Evolutionary conservation across 2,797 vertebrate species (phyloP), one percentile per base, ranked within the genome.

Genomic region (Allobates femoralis): DNA sequence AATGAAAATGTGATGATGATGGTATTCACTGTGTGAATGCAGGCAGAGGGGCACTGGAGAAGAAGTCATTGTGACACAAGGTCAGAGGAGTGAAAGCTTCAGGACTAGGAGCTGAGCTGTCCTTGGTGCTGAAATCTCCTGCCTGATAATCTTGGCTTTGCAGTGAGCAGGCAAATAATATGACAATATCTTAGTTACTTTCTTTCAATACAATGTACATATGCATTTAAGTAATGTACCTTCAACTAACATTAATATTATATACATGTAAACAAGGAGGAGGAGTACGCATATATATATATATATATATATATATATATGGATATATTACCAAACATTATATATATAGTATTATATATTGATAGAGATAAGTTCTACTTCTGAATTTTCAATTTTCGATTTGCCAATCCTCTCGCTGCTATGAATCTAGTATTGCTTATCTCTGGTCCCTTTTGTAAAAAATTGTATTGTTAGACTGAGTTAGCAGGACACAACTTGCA

Each of bases 81-180:
- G 53, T 86, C 85, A 86, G 19, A 26, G 55, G 64, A 69, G 18
- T 34, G 32, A 81, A 79, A 85, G 86, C 85, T 81, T 81, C 83
- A 81, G 50, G 51, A 51, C 60, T 76, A 41, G 79, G 91, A 90
- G 91, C 93, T 94, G 91, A 91, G 94, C 94, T 92, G 76, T 92
- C 94, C 94, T 92, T 78, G 92, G 94, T 94, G 66, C 93, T 94
- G 94, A 94, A 91, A 11, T 60, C 73, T 77, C 46, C 56, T 55
- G 53, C 50, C 60, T 69, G 23, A 37, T 76, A 81, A 37, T 76
- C 60, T 77, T 82, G 74, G 76, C 76, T 34, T 79, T 85, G 82
- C 84, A 90, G 85, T 89, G 51, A 85, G 79, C 32, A 85, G 79
- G 89, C 87, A 79, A 26, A n/a, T 60, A n/a, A 60, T 60, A 26